phyloP scores from a whole-genome alignment of 2,888 invertebrate genomes.

The Agrotis puta region DNA sequence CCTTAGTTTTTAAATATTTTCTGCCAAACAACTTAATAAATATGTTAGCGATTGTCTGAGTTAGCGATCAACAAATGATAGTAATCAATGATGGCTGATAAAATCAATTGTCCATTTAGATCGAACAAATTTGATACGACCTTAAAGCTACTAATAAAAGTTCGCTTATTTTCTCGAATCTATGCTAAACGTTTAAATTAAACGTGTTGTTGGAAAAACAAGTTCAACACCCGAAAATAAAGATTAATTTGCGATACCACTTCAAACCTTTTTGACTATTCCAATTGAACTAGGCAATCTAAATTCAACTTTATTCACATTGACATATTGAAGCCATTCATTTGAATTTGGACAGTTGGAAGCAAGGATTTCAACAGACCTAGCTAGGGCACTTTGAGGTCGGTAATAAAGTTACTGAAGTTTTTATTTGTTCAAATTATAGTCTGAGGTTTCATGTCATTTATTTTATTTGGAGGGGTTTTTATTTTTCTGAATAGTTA shows the following conservation, averaged over 20 bases:
- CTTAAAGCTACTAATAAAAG: slow-evolving; percentile 5
- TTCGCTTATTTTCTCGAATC: not conserved
- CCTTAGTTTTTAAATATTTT: too few species aligned
- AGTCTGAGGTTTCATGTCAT: slow-evolving; percentile 17
- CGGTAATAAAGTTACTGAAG: slow-evolving; percentile 23
- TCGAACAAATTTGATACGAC: not conserved
- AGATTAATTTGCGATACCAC: too few species aligned
- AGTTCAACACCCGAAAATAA: too few species aligned
- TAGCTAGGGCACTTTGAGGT: slow-evolving; percentile 11
- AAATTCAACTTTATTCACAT: too few species aligned
- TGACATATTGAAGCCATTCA: too few species aligned
- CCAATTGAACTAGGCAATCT: too few species aligned
- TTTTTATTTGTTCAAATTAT: slow-evolving; percentile 44
- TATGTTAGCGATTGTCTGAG: slow-evolving; percentile 9
- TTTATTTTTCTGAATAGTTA: slow-evolving; percentile 27
- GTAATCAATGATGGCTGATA: slow-evolving; percentile 1
- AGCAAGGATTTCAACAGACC: not conserved
- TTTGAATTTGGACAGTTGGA: too few species aligned
- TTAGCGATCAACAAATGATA: slow-evolving; percentile 10
- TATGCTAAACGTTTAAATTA: too few species aligned
- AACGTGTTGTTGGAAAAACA: too few species aligned
- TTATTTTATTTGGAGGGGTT: slow-evolving; percentile 18
- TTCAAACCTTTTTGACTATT: too few species aligned
- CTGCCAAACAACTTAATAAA: slow-evolving; percentile 9
- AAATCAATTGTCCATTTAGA: slow-evolving; percentile 4